These are phyloP conservation scores for Streblospio benedicti DNA, from an alignment of 1,140 invertebrate species.

Conservation along the genomic window DNA sequence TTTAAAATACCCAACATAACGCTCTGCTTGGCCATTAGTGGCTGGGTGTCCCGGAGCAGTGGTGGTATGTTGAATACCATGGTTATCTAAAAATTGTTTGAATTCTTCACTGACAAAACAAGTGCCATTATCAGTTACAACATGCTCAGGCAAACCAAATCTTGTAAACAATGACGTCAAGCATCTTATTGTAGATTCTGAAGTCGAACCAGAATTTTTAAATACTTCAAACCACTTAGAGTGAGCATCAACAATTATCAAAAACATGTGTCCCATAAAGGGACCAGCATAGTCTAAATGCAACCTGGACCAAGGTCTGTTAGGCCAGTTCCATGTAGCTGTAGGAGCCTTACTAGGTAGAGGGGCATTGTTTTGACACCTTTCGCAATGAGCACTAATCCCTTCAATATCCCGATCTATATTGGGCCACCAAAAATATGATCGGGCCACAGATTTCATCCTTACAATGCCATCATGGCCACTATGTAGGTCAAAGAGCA, in stretches of 20 bases:
- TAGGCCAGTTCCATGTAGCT: constrained; percentile 35
- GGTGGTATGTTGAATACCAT: constrained; percentile 23
- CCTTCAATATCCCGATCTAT: constrained; percentile 1
- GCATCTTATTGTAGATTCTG: constrained; percentile 2
- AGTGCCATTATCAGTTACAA: constrained; percentile 30
- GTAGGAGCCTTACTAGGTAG: constrained; percentile 22
- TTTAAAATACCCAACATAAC: constrained; percentile 24
- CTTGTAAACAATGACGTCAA: background rate
- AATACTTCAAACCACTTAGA: constrained; percentile 7
- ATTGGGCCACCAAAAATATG: constrained; percentile 10
- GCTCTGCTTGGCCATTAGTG: constrained; percentile 30
- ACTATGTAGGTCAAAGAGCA: background rate
- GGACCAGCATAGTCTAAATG: constrained; percentile 51
- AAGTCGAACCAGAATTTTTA: background rate
- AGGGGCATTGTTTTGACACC: constrained; percentile 26
- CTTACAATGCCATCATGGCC: constrained; percentile 5
- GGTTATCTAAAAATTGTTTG: constrained; percentile 19
- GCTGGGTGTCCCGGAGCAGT: constrained; percentile 26
- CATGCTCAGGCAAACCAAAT: background rate
- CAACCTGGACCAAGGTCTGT: constrained; percentile 45
- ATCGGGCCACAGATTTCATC: constrained; percentile 7
- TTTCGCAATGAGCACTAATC: background rate
- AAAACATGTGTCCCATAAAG: constrained; percentile 36
- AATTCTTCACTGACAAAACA: constrained; percentile 27
- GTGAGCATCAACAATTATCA: constrained; percentile 8